Percentiles rank a stretch among this genome's conserved stretches.
phyloP scores from a whole-genome alignment of 1,140 invertebrate species.

The Macrocentrus cingulum region DNA sequence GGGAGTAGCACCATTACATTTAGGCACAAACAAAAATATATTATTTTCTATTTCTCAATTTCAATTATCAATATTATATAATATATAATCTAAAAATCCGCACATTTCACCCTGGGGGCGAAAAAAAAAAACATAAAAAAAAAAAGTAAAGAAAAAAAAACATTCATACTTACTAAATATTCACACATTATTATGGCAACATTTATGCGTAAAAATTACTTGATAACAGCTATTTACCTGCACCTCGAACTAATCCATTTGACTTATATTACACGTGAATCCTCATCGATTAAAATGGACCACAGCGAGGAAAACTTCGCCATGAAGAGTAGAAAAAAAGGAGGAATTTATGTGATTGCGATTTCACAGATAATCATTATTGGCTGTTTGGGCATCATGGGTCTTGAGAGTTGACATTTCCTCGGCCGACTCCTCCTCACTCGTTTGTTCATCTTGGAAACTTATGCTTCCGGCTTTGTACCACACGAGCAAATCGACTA shows the following conservation, averaged over 20 bases:
- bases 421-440: slow-evolving; percentile 45
- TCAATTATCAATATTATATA: no score
- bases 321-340: slow-evolving; percentile 9
- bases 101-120: no score
- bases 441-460: slow-evolving; percentile 65
- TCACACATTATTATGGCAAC: slow-evolving; percentile 16
- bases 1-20: slow-evolving; percentile 31
- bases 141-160: no score
- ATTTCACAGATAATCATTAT: slow-evolving; percentile 51
- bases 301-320: neutral
- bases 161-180: no score
- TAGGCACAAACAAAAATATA: slow-evolving; percentile 33
- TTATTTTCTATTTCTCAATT: slow-evolving; percentile 13
- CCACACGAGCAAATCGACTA: slow-evolving; percentile 82
- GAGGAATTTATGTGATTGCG: neutral
- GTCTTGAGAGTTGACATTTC: slow-evolving; percentile 56
- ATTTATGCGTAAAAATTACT: slow-evolving; percentile 6
- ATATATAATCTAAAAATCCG: no score
- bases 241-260: neutral
- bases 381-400: slow-evolving; percentile 46
- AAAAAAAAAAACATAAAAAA: no score
- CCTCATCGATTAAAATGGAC: neutral
- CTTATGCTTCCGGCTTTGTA: slow-evolving; percentile 77
- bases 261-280: neutral
- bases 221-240: neutral